Percentiles rank a stretch among this genome's conserved stretches.
Evolutionary conservation across 1,140 invertebrate genomes (phyloP).

Genomic region (Popillia japonica): DNA sequence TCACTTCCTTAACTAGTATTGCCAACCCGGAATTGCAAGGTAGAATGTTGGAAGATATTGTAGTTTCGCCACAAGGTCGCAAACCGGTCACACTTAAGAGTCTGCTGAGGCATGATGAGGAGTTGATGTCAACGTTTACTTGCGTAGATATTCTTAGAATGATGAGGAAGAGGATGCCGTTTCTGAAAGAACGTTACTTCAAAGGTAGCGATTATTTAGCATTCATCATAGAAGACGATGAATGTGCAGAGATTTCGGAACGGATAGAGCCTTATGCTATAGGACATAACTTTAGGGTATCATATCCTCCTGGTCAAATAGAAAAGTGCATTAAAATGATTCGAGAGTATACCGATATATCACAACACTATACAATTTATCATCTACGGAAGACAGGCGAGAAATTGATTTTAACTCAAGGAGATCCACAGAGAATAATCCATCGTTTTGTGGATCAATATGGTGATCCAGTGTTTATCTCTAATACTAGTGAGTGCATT

Average conservation of each 20-base stretch:
- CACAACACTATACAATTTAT: neutral
- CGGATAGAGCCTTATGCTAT: neutral
- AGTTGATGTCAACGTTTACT: neutral
- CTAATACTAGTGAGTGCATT: neutral
- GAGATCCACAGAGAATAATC: neutral
- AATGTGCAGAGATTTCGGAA: neutral
- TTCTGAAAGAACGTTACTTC: neutral
- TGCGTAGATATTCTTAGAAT: neutral
- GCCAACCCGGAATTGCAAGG: neutral
- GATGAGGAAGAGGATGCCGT: neutral
- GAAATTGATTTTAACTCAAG: neutral
- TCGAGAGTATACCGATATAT: neutral
- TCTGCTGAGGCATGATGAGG: neutral
- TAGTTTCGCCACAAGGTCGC: neutral
- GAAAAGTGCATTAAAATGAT: neutral
- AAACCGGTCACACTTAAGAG: neutral
- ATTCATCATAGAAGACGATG: neutral
- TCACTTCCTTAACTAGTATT: neutral
- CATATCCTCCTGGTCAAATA: neutral
- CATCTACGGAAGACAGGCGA: neutral
- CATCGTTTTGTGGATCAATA: neutral
- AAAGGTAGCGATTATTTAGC: neutral
- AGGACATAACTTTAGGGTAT: neutral
- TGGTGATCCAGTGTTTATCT: neutral
- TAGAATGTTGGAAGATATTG: neutral